Evolutionary conservation across 2,888 invertebrate genomes (phyloP), one percentile per base, ranked within the genome.

Genomic region (Lamellibrachia columna): DNA sequence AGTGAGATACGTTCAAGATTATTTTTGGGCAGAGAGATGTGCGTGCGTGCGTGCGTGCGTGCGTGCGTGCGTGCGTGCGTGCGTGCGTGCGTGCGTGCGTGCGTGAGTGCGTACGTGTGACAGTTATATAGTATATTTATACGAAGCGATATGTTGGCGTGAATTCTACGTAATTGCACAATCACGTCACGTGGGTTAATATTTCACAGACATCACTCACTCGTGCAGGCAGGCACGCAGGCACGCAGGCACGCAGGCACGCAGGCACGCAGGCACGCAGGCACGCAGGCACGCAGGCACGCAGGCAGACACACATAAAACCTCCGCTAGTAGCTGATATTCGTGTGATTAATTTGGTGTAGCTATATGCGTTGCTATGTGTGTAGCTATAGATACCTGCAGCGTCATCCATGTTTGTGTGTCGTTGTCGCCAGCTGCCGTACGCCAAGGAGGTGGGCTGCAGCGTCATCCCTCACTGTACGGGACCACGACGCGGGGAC

Each of bases 381-480:
- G 3, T 75, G 11, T 22, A 15, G 75, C 75, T 75, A 6, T 75
- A n/a, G 2, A 15, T 75, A 75, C 15, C 75, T 11, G 15, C 22
- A 6, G 22, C 75, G 22, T 22, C n/a, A 55, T 55, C 55, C 55
- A 55, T 75, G 75, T 15, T 0, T n/a, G 6, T 22, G 22, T n/a
- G 6, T n/a, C 75, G 75, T 15, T 75, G 22, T 4, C 75, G 11
- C 15, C 92, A 92, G 92, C 91, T 92, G 40, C 40, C 40, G 90
- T 52, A 53, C 40, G 92, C 92, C 52, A 92, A 90, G 60, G 53
- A 91, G 11, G 92, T 93, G 75, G 93, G 93, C 22, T 93, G 93
- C 91, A 93, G 93, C 60, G 92, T 93, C 15, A 90, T 91, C 52
- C 93, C 93, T 4, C 90, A 92, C 52, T 93, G 93, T 90, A 22